A percentile compares a stretch with the other conserved stretches of the same genome.
Conservation (phyloP, 1,140 invertebrate genomes). For the Reticulitermes speratus region DNA sequence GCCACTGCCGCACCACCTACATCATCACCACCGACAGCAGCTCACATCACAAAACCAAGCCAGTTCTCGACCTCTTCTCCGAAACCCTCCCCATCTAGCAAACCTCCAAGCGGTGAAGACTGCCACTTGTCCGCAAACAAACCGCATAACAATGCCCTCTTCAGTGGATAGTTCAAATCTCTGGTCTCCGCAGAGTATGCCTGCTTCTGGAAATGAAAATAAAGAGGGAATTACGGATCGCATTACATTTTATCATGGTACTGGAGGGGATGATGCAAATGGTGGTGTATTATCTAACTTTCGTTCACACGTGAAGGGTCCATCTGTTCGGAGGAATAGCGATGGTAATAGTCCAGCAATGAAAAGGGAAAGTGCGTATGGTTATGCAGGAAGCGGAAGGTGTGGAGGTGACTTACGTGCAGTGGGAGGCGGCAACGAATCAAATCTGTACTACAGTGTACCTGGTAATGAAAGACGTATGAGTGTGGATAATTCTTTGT, state of each 20-base stretch:
- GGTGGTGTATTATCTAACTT: neutral
- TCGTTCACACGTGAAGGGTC: neutral
- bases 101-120: neutral
- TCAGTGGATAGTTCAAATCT: neutral
- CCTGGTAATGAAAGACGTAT: neutral
- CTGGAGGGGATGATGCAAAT: neutral
- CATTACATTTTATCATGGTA: neutral
- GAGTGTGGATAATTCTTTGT: neutral
- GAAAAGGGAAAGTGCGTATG: neutral
- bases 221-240: neutral
- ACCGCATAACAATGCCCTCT: neutral
- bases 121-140: neutral
- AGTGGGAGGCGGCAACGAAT: neutral
- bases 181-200: neutral
- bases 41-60: conserved; percentile 19
- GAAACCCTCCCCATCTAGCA: neutral
- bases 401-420: neutral
- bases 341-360: neutral
- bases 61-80: neutral
- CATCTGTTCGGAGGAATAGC: conserved; percentile 4
- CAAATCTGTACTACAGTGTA: neutral
- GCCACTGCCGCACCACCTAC: conserved; percentile 49
- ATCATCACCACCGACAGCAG: conserved; percentile 46
- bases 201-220: neutral
- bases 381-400: conserved; percentile 11